Evolutionary conservation across 1,140 invertebrate species (phyloP), one percentile per base, ranked within the genome.

Genomic region (Holcopasites calliopsidis): DNA sequence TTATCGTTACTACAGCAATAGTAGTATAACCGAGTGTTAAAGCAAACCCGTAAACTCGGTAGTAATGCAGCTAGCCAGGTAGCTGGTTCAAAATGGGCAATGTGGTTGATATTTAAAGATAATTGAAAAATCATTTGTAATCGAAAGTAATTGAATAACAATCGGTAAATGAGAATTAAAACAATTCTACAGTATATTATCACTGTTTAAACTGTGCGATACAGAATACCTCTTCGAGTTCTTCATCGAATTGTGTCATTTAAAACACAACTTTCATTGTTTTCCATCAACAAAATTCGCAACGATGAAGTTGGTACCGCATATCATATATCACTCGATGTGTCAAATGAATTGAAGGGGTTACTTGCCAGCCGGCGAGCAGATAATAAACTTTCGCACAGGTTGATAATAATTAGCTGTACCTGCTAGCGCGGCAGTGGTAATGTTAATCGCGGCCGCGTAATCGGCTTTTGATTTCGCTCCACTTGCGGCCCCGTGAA

Each of bases 391-490:
- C 16, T 44, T 28, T 62, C 40, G 10, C 26, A 8, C 7, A 31
- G 18, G 42, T 31, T 21, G 23, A 28, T 44, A 58, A n/a, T 35
- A 62, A 62, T 62, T 44, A 44, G 16, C 38, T 21, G 33, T 40
- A 18, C 26, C 18, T n/a, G n/a, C n/a, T n/a, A n/a, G n/a, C 42
- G 40, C 40, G 26, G 38, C 23, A 11, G 16, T 62, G 35, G 44
- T 31, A 28, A n/a, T 44, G 28, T 47, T 47, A n/a, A 58, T 58
- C 55, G 26, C 11, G n/a, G n/a, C 40, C 26, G 60, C 60, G 23
- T 62, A 62, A 62, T 44, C 60, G 40, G 60, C 60, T 62, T 62
- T 44, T 47, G 4, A 4, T 47, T 11, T 16, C 35, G 26, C 42
- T 62, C 31, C 23, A 28, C 38, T 44, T 28, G 60, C 1, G 55